phyloP scores from a whole-genome alignment of 1,140 invertebrate genomes.

The Drosophila rhopaloa region DNA sequence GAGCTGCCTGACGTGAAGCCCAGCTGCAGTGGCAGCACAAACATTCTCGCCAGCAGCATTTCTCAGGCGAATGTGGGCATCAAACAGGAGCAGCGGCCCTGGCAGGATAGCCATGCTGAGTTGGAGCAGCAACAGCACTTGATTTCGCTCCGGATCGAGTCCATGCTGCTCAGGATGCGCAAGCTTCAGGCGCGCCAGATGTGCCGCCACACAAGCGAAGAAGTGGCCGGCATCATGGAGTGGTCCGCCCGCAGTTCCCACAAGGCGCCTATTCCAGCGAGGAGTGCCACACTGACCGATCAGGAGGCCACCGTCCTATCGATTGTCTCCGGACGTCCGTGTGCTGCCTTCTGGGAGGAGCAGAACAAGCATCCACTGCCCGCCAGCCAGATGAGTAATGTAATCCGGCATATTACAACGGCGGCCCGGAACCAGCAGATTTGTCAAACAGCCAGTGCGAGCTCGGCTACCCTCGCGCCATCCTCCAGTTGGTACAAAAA shows the following conservation, averaged over 20 bases:
- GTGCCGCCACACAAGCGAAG: constrained; percentile 90
- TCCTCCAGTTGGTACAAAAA: constrained; percentile 66
- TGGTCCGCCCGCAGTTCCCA: constrained; percentile 86
- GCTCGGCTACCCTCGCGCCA: constrained; percentile 67
- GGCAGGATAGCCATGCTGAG: constrained; percentile 47
- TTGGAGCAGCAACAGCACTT: constrained; percentile 86
- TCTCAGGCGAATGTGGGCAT: constrained; percentile 5
- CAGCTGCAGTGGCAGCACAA: constrained; percentile 8
- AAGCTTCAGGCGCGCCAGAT: constrained; percentile 90
- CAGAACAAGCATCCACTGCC: constrained; percentile 67
- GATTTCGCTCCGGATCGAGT: constrained; percentile 88
- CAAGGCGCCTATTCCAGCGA: constrained; percentile 52
- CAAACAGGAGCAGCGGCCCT: constrained; percentile 19
- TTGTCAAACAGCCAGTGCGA: constrained; percentile 75
- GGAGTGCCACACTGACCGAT: constrained; percentile 73
- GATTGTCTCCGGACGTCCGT: constrained; percentile 58
- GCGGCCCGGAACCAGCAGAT: constrained; percentile 70
- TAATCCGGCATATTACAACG: constrained; percentile 72
- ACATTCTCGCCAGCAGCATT: constrained; percentile 1
- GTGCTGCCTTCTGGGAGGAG: constrained; percentile 58
- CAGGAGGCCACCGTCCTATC: constrained; percentile 62
- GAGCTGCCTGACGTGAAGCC: constrained; percentile 29
- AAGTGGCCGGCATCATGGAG: constrained; percentile 90
- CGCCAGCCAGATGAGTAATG: constrained; percentile 67
- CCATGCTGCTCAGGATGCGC: constrained; percentile 89